Evolutionary conservation across 2,888 invertebrate species (phyloP), one percentile per base, ranked within the genome.

Genomic region (Tholera decimalis): DNA sequence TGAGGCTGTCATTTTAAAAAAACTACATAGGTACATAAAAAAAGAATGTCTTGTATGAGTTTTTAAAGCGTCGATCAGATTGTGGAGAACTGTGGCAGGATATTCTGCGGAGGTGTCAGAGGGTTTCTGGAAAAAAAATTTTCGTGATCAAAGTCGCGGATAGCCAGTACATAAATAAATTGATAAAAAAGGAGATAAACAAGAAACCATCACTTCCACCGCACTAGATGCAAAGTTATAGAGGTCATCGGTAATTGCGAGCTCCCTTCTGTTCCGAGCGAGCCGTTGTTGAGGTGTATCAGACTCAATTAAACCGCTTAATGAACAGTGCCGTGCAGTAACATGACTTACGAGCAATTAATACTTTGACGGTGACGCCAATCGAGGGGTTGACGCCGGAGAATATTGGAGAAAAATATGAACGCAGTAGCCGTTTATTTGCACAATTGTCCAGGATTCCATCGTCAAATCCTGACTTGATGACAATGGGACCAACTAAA

Each of bases 241-340:
- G 26, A 72, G 63, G 44, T 59, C 53, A 33, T 20, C 26, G 24
- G 56, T 70, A 63, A 77, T 58, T 69, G 37, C 46, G 9, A 51
- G 47, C 26, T 51, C 41, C 51, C 55, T 37, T 60, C 37, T 18
- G 24, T 51, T 58, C 64, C 44, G 54, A 51, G 60, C 33, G 18
- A 54, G 44, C 65, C 37, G 66, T 72, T 73, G 61, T 57, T 33
- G 50, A 65, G 65, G 66, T 66, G 66, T 73, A 77, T 75, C 57
- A 55, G 66, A 72, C 51, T 66, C 78, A 72, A 75, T 75, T 75
- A 77, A 72, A 37, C 30, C 24, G 46, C 47, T 65, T 77, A 58
- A 72, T 73, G 61, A 75, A 72, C 55, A 56, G 55, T 61, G 54
- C 37, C 28, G 28, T 57, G 73, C 66, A 73, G 67, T 46, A 8